Conservation (phyloP, 2,888 invertebrate genomes). For the Icerya purchasi region DNA sequence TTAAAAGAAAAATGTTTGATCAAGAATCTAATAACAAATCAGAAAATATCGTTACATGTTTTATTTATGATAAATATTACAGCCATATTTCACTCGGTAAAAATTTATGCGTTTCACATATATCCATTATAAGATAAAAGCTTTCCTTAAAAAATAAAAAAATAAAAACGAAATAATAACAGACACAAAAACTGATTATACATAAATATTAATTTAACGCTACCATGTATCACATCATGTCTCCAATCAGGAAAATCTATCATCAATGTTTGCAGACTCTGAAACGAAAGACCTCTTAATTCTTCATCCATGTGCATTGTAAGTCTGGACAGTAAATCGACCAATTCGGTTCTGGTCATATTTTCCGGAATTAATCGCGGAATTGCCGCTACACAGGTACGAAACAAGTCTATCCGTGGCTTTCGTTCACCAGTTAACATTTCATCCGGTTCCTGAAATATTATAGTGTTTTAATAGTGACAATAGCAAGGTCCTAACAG, state of each 20-base stretch:
- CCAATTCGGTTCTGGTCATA: slow-evolving; percentile 81
- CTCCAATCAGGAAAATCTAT: slow-evolving; percentile 95
- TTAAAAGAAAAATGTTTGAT: too few relatives aligned
- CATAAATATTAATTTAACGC: too few relatives aligned
- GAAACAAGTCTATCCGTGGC: slow-evolving; percentile 89
- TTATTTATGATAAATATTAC: too few relatives aligned
- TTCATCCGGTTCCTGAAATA: slow-evolving; percentile 49
- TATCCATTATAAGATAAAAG: too few relatives aligned
- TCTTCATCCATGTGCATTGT: slow-evolving; percentile 99
- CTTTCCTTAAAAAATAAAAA: too few relatives aligned
- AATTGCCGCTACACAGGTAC: slow-evolving; percentile 96
- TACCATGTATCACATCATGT: slow-evolving; percentile 64
- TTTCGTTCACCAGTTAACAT: slow-evolving; percentile 89
- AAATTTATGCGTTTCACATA: too few relatives aligned
- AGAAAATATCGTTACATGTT: too few relatives aligned
- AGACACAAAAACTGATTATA: too few relatives aligned
- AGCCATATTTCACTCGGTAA: too few relatives aligned
- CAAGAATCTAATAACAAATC: too few relatives aligned
- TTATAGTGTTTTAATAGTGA: not conserved
- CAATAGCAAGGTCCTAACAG: not conserved
- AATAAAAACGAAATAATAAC: too few relatives aligned
- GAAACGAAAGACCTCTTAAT: slow-evolving; percentile 74
- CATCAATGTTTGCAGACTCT: slow-evolving; percentile 84
- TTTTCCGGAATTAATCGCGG: slow-evolving; percentile 94
- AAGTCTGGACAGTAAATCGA: slow-evolving; percentile 77